A percentile compares a stretch with the other conserved stretches of the same genome.
Conservation (phyloP, 2,113 vertebrate species). For the Mormyrus lacerda region DNA sequence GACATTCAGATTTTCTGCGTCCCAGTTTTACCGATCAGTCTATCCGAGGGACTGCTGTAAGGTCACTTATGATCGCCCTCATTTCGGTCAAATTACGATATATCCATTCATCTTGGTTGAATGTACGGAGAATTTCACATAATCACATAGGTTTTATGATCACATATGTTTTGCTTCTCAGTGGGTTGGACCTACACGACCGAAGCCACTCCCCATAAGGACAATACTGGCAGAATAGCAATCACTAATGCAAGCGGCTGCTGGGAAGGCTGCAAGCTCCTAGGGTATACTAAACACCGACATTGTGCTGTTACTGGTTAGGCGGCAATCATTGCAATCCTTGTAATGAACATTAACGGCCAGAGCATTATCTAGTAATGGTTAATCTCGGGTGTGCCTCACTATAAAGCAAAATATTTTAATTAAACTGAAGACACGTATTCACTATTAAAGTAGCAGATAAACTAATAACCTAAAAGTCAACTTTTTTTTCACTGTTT, state of each 20-base stretch:
- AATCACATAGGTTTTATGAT: not conserved
- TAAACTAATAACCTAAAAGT: not conserved
- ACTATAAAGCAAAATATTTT: not conserved
- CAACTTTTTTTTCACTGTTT: not conserved
- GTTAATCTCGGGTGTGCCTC: not conserved
- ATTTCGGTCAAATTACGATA: not conserved
- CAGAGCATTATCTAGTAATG: not conserved
- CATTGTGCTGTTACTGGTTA: not conserved
- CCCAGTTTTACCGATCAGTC: not conserved
- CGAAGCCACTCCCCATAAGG: slow-evolving; percentile 26
- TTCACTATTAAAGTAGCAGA: not conserved
- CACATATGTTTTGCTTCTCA: slow-evolving; percentile 33
- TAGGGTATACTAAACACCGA: not conserved
- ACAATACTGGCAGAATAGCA: slow-evolving; percentile 15
- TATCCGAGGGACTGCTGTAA: not conserved
- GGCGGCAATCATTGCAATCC: not conserved
- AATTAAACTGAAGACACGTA: not conserved
- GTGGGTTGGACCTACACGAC: slow-evolving; percentile 24
- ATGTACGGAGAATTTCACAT: not conserved
- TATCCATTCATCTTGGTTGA: not conserved
- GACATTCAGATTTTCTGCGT: not conserved
- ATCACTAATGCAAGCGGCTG: not conserved
- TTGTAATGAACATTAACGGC: not conserved
- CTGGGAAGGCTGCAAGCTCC: not conserved
- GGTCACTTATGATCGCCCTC: not conserved